These are phyloP conservation scores for Epizoanthus scotinus DNA, from an alignment of 92 coral and sea anemone genomes.

Conservation along the genomic window DNA sequence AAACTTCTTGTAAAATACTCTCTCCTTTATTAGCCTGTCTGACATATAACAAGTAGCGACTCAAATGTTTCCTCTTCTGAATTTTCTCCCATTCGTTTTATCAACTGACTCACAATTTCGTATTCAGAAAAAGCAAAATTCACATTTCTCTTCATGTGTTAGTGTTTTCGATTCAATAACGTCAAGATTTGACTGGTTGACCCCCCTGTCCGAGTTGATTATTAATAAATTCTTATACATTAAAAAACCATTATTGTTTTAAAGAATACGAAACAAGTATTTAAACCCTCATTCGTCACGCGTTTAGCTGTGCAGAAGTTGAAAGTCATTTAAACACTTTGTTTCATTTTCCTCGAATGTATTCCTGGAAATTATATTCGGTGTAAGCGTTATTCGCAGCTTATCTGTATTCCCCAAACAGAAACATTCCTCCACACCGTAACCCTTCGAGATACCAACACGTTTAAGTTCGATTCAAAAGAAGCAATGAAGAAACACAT, in stretches of 20 bases:
- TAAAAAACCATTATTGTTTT: not conserved
- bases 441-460: slow-evolving; percentile 8
- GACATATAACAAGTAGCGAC: no score
- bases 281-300: slow-evolving; percentile 1
- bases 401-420: not conserved
- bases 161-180: no score
- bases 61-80: no score
- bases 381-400: not conserved
- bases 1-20: no score
- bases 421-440: not conserved
- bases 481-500: slow-evolving; percentile 25
- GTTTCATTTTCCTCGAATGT: not conserved
- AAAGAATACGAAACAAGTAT: not conserved
- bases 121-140: no score
- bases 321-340: slow-evolving; percentile 9
- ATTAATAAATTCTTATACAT: not conserved
- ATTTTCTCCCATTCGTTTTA: no score
- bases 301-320: not conserved
- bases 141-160: no score
- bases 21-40: no score
- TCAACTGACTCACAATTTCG: no score
- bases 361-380: no score
- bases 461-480: slow-evolving; percentile 21
- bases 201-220: not conserved
- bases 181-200: no score